Conservation (phyloP, 2,113 vertebrate genomes). For the Bubo scandiacus region DNA sequence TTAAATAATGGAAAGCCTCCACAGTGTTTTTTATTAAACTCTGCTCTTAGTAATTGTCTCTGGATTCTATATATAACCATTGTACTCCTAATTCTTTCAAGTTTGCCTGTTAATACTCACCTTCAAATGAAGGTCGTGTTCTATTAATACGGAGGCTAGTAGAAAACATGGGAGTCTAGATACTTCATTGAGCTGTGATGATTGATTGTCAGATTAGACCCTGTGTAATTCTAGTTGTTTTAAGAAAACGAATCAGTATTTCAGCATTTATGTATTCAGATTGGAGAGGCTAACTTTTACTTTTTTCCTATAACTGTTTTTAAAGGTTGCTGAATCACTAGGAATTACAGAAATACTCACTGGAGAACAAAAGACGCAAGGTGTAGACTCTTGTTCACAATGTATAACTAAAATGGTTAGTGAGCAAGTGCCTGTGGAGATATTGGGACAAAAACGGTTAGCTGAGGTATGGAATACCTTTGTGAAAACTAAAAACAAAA, state of each 20-base stretch:
- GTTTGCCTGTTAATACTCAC: background rate
- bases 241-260: background rate
- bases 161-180: background rate
- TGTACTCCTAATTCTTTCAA: background rate
- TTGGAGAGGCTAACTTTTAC: background rate
- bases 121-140: background rate
- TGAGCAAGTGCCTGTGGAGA: background rate
- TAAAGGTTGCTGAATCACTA: slow-evolving; percentile 77
- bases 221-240: background rate
- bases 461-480: slow-evolving; percentile 57
- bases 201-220: background rate
- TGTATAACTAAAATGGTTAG: background rate
- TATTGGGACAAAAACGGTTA: slow-evolving; percentile 32
- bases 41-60: background rate
- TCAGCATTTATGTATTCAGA: background rate
- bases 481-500: background rate
- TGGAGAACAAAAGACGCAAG: background rate
- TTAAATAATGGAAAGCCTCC: background rate
- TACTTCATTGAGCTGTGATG: background rate
- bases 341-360: slow-evolving; percentile 68
- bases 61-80: background rate
- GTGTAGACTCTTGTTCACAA: background rate
- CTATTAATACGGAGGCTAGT: background rate
- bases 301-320: background rate
- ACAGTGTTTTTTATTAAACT: background rate